Base-by-base conservation (phyloP, 2,113 vertebrate species). In the Pelusios castaneus region DNA sequence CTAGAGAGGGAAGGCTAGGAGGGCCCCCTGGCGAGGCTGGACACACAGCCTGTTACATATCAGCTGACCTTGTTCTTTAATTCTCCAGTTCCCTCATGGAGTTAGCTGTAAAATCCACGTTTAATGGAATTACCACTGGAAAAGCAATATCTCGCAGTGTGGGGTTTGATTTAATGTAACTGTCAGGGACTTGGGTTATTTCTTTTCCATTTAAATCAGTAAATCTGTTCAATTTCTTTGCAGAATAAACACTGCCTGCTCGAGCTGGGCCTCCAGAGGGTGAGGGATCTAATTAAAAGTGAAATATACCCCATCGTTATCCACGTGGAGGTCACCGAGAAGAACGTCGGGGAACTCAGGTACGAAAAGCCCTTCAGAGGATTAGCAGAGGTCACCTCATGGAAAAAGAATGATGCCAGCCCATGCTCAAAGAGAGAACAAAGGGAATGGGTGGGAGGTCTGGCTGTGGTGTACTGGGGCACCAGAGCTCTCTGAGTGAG, bases 241-340 rank as follows among this genome's bases (percentile, higher is more conserved):
- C 94, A 98, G 97, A 95, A 98, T 97, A 98, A 98, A 96, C 98
- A 98, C 95, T 98, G 98, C 80, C 94, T 98, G 93, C n/a, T 98
- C 90, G 98, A 98, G 77, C 93, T 98, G 94, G 98, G 97, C 9
- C 90, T 92, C 22, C 96, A 96, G 92, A 95, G 97, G 13, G 98
- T 98, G 94, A 97, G 95, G 85, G 97, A 98, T 81, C 97, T 98
- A 96, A 98, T 98, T 89, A 97, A 92, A 86, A 96, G 85, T 14
- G 98, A 98, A 85, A 98, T 98, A 97, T 98, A 98, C 94, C 98
- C 98, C 90, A 98, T 98, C 0, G n/a, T 98, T 97, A 97, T 98
- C 96, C 98, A 98, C 0, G 96, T 98, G 2, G 98, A 98, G 94
- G 98, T 98, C 96, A 98, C 98, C 0, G 97, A 98, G 90, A 98